These are phyloP conservation scores for Campoplex nolae DNA, from an alignment of 2,888 invertebrate genomes.

Conservation along the genomic window DNA sequence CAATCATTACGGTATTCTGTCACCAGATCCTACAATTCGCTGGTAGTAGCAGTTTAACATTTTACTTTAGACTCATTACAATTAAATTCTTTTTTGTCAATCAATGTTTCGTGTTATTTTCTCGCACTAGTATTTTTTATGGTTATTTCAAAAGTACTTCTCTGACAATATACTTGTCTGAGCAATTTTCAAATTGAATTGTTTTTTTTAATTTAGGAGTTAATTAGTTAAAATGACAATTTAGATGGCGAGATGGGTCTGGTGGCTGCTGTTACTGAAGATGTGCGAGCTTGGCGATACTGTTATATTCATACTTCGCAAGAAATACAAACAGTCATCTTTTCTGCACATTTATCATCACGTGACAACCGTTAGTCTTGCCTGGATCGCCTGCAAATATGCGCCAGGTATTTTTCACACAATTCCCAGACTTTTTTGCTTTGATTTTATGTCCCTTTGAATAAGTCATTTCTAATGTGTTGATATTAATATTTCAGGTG, in stretches of 20 bases:
- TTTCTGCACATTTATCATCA: constrained; percentile 92
- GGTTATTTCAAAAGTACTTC: not conserved
- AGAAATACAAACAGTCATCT: constrained; percentile 90
- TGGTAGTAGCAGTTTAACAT: too few species aligned
- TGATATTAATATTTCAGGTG: constrained; percentile 85
- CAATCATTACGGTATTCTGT: too few species aligned
- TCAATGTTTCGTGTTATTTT: not conserved
- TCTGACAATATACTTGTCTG: too few species aligned
- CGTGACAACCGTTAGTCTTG: constrained; percentile 86
- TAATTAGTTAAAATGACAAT: constrained; percentile 48
- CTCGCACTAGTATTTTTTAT: not conserved
- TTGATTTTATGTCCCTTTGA: not conserved
- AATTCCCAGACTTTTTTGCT: not conserved
- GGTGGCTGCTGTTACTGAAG: constrained; percentile 89
- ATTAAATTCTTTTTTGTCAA: not conserved
- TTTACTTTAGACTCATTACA: too few species aligned
- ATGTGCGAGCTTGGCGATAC: constrained; percentile 89
- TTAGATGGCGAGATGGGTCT: constrained; percentile 85
- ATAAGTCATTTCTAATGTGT: not conserved
- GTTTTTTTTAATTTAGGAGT: not conserved
- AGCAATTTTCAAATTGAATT: not conserved
- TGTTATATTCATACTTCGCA: constrained; percentile 89
- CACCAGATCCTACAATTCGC: too few species aligned
- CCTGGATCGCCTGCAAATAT: constrained; percentile 88
- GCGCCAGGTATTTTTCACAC: constrained; percentile 87